Evolutionary conservation across 2,888 invertebrate genomes (phyloP).

Genomic region (Napeogenes inachia): DNA sequence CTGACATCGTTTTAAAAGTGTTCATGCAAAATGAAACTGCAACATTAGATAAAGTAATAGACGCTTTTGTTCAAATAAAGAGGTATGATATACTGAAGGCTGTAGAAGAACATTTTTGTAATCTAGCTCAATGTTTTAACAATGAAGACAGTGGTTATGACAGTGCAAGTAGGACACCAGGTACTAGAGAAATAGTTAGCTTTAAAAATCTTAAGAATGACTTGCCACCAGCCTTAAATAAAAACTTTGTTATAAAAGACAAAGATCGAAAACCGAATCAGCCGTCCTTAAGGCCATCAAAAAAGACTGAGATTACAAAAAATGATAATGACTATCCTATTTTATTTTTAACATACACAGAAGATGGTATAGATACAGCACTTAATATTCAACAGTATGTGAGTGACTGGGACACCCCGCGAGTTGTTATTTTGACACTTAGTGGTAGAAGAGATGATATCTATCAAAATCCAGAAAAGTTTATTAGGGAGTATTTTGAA

Average conservation of each 20-base stretch:
- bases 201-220: slow-evolving; percentile 56
- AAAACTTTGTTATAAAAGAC: slow-evolving; percentile 45
- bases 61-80: slow-evolving; percentile 66
- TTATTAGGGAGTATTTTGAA: slow-evolving; percentile 75
- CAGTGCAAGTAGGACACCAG: slow-evolving; percentile 51
- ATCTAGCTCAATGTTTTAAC: slow-evolving; percentile 56
- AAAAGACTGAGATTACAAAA: slow-evolving; percentile 38
- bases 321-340: slow-evolving; percentile 51
- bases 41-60: slow-evolving; percentile 73
- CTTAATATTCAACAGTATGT: slow-evolving; percentile 69
- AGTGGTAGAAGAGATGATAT: slow-evolving; percentile 71
- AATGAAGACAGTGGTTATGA: slow-evolving; percentile 70
- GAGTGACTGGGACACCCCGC: slow-evolving; percentile 58
- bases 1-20: slow-evolving; percentile 72
- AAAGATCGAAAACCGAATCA: slow-evolving; percentile 50
- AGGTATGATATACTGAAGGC: slow-evolving; percentile 74
- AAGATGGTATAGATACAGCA: slow-evolving; percentile 71
- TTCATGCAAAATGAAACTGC: slow-evolving; percentile 72
- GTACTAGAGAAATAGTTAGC: slow-evolving; percentile 58
- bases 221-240: slow-evolving; percentile 63
- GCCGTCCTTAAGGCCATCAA: slow-evolving; percentile 37
- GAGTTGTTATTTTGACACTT: slow-evolving; percentile 62
- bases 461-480: slow-evolving; percentile 73
- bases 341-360: slow-evolving; percentile 73
- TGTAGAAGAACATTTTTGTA: slow-evolving; percentile 60